Percentiles rank a stretch among this genome's conserved stretches.
These are phyloP conservation scores for Myotis findleyi DNA, from an alignment of 2,797 vertebrate genomes.

Conservation along the genomic window DNA sequence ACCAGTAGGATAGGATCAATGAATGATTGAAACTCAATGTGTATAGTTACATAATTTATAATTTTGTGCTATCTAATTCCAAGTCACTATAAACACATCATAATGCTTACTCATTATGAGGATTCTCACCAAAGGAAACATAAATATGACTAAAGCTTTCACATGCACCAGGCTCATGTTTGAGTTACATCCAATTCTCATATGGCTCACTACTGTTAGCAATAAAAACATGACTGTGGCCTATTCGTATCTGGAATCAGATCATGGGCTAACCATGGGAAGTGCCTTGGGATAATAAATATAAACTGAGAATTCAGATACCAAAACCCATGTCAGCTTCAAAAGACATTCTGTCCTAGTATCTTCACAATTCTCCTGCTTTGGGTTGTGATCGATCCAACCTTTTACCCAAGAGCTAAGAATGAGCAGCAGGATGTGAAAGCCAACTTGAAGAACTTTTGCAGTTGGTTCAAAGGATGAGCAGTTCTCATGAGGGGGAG, in stretches of 20 bases:
- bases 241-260: constrained; percentile 28
- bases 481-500: neutral
- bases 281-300: neutral
- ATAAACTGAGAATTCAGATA: neutral
- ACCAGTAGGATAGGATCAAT: neutral
- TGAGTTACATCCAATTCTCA: neutral
- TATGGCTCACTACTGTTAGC: constrained; percentile 20
- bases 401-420: neutral
- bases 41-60: constrained; percentile 56
- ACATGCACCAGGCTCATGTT: neutral
- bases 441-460: neutral
- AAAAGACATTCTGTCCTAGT: neutral
- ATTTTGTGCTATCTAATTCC: constrained; percentile 25
- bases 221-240: neutral
- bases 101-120: neutral
- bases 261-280: neutral
- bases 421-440: neutral
- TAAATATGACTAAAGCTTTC: neutral
- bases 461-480: constrained; percentile 16
- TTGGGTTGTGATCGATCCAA: neutral
- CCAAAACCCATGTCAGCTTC: neutral
- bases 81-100: constrained; percentile 31
- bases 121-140: constrained; percentile 59
- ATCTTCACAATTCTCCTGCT: neutral
- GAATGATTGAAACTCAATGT: constrained; percentile 12